These are phyloP conservation scores for Scaptomyza graminum DNA, from an alignment of 1,140 invertebrate species.

Conservation along the genomic window DNA sequence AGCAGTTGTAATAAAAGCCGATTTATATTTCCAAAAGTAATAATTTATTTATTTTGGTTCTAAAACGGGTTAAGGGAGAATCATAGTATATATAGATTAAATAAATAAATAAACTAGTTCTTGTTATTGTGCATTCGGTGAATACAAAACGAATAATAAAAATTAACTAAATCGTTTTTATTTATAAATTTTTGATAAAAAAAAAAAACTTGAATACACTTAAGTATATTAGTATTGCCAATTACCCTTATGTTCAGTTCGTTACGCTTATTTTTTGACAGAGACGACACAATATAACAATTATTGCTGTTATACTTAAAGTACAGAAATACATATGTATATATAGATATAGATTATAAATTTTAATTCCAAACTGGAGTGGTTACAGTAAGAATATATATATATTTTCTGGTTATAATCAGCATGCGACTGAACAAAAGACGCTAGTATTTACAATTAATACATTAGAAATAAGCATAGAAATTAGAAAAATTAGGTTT, in stretches of 20 bases:
- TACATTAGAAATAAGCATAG: slow-evolving; percentile 12
- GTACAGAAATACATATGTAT: slow-evolving; percentile 3
- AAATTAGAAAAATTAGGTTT: slow-evolving; percentile 8
- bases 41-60: too few species aligned
- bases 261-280: too few species aligned
- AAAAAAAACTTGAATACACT: too few species aligned
- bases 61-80: too few species aligned
- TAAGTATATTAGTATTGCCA: too few species aligned
- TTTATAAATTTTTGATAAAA: too few species aligned
- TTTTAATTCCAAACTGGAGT: slow-evolving; percentile 25
- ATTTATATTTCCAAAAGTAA: too few species aligned
- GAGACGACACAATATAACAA: background rate
- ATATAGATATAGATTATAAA: slow-evolving; percentile 4
- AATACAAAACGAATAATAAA: background rate
- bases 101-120: slow-evolving; percentile 47
- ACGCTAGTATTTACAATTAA: slow-evolving; percentile 35
- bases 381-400: slow-evolving; percentile 12
- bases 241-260: too few species aligned
- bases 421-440: slow-evolving; percentile 4
- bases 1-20: too few species aligned
- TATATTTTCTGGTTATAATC: slow-evolving; percentile 2
- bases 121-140: slow-evolving; percentile 17
- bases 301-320: slow-evolving; percentile 7
- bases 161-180: background rate
- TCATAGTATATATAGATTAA: slow-evolving; percentile 32